phyloP scores from a whole-genome alignment of 2,888 invertebrate genomes.

The Tortricodes alternella region DNA sequence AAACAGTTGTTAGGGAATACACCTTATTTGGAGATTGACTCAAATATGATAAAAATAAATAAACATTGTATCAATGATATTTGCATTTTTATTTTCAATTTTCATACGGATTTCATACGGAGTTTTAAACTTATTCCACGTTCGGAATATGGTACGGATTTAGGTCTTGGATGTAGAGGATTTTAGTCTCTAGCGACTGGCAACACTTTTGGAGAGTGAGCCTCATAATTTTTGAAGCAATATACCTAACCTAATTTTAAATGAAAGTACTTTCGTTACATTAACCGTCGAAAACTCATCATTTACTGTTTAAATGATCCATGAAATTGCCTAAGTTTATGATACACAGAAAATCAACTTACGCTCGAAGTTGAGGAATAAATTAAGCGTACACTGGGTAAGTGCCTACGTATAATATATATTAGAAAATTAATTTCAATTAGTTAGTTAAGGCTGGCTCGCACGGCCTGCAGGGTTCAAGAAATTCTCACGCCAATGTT shows the following conservation, averaged over 20 bases:
- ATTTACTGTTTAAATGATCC: background rate
- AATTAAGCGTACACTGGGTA: slow-evolving; percentile 13
- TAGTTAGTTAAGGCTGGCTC: background rate
- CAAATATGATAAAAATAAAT: too few species aligned
- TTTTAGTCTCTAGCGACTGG: too few species aligned
- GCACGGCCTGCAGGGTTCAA: background rate
- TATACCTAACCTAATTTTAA: background rate
- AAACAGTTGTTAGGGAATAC: too few species aligned
- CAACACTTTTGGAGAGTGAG: too few species aligned
- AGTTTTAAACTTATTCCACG: too few species aligned
- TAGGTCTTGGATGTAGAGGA: too few species aligned
- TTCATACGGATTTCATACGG: too few species aligned
- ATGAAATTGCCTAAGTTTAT: slow-evolving; percentile 15
- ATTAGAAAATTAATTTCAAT: slow-evolving; percentile 27
- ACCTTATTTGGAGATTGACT: too few species aligned
- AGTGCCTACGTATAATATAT: slow-evolving; percentile 13
- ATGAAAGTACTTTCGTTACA: background rate
- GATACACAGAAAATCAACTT: slow-evolving; percentile 21
- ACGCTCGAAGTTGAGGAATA: slow-evolving; percentile 9
- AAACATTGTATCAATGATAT: too few species aligned
- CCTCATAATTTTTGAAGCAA: background rate
- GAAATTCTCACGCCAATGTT: background rate
- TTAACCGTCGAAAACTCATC: background rate
- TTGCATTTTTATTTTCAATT: too few species aligned
- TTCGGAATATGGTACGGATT: too few species aligned